A percentile compares a stretch with the other conserved stretches of the same genome.
phyloP scores from a whole-genome alignment of 2,797 vertebrate species.

The Coracias cyanogaster region DNA sequence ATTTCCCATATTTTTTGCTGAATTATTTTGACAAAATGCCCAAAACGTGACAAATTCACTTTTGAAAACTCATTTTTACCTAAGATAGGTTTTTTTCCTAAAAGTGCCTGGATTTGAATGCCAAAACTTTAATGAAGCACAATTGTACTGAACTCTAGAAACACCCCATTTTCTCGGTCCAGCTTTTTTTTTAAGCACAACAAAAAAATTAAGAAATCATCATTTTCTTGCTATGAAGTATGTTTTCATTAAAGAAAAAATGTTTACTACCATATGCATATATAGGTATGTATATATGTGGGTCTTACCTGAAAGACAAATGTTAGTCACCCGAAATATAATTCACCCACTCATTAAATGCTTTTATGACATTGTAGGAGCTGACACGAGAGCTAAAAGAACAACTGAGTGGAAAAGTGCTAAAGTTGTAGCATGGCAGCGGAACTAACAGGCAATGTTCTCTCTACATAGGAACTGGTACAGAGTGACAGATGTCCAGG shows the following conservation, averaged over 20 bases:
- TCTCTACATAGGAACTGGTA: background rate
- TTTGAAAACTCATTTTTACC: background rate
- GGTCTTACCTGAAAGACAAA: background rate
- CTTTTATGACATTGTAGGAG: background rate
- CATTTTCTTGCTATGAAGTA: background rate
- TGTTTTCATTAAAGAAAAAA: background rate
- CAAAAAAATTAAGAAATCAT: rapidly evolving
- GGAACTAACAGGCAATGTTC: background rate
- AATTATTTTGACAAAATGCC: background rate
- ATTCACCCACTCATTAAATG: background rate
- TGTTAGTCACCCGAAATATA: background rate
- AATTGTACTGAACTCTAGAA: background rate
- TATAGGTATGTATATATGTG: background rate
- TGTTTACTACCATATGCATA: background rate
- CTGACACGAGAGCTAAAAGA: background rate
- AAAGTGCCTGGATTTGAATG: background rate
- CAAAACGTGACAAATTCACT: background rate
- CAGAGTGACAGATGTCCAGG: background rate
- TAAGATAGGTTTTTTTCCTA: background rate
- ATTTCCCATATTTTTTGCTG: background rate
- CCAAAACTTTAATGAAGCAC: background rate
- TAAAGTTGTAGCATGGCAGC: background rate
- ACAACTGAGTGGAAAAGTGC: background rate
- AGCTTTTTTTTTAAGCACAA: background rate
- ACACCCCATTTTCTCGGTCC: background rate